phyloP scores from a whole-genome alignment of 2,113 vertebrate species.

The Vidua chalybeata region DNA sequence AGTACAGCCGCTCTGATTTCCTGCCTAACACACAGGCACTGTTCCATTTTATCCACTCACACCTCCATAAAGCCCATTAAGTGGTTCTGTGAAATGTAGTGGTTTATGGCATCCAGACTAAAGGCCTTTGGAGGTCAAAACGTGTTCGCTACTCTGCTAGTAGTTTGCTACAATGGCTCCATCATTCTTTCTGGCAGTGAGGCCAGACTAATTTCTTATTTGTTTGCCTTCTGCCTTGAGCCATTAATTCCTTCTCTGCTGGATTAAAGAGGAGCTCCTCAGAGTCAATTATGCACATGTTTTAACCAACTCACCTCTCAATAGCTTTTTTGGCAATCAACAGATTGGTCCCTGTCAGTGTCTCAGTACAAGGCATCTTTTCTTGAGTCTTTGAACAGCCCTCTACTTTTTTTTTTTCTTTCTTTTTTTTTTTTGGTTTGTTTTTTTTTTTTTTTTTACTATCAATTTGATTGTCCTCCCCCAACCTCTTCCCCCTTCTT shows the following conservation, averaged over 20 bases:
- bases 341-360: neutral
- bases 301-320: slow-evolving; percentile 15
- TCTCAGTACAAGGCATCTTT: neutral
- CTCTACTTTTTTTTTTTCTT: neutral
- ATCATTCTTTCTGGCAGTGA: slow-evolving; percentile 23
- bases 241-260: slow-evolving; percentile 41
- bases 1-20: neutral
- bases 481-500: neutral
- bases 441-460: neutral
- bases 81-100: slow-evolving; percentile 8
- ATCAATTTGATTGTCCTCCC: neutral
- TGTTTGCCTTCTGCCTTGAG: slow-evolving; percentile 52
- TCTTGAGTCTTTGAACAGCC: neutral
- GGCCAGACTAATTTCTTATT: slow-evolving; percentile 44
- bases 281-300: neutral
- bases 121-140: slow-evolving; percentile 23
- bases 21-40: neutral
- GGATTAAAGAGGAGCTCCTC: slow-evolving; percentile 39
- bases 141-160: neutral
- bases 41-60: slow-evolving; percentile 1
- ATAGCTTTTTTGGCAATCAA: neutral
- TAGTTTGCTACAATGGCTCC: neutral
- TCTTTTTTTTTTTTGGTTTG: neutral
- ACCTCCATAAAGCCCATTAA: slow-evolving; percentile 31
- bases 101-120: slow-evolving; percentile 18